A percentile compares a stretch with the other conserved stretches of the same genome.
These are phyloP conservation scores for Drosophila santomea DNA, from an alignment of 1,140 invertebrate genomes.

Conservation along the genomic window DNA sequence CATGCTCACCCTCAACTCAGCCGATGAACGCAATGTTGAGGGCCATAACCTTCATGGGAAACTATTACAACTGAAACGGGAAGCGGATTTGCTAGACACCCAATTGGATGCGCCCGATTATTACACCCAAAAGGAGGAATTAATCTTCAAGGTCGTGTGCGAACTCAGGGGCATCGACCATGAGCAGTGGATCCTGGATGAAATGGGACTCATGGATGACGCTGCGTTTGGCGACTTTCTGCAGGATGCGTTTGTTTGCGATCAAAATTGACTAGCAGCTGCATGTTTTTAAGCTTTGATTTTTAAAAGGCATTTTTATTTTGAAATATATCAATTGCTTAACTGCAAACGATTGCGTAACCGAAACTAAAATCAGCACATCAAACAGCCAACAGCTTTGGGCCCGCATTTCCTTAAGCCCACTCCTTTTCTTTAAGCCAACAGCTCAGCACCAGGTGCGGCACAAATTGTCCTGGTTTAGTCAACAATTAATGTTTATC, in stretches of 20 bases:
- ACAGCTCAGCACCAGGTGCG: slow-evolving; percentile 20
- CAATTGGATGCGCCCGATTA: slow-evolving; percentile 45
- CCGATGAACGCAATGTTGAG: slow-evolving; percentile 1
- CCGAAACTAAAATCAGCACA: slow-evolving; percentile 10
- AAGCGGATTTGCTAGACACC: slow-evolving; percentile 34
- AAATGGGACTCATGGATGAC: slow-evolving; percentile 7
- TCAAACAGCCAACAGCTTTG: not conserved
- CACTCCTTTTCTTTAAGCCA: slow-evolving; percentile 3
- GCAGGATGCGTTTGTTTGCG: slow-evolving; percentile 7
- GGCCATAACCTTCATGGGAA: slow-evolving; percentile 19
- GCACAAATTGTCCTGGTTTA: slow-evolving; percentile 43
- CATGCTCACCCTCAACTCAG: slow-evolving; percentile 29
- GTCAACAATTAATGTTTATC: slow-evolving; percentile 59
- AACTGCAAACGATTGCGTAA: too few relatives aligned
- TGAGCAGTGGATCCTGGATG: slow-evolving; percentile 18
- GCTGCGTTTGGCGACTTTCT: not conserved
- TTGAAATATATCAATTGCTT: too few relatives aligned
- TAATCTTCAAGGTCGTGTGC: slow-evolving; percentile 68
- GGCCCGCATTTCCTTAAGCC: not conserved
- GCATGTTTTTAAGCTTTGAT: not conserved
- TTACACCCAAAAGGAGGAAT: slow-evolving; percentile 54
- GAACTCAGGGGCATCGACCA: slow-evolving; percentile 42
- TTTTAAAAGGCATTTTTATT: not conserved
- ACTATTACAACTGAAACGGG: slow-evolving; percentile 31
- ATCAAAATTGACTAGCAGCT: not conserved